Evolutionary conservation across 1,140 invertebrate species (phyloP).

Genomic region (Hylaeus anthracinus): DNA sequence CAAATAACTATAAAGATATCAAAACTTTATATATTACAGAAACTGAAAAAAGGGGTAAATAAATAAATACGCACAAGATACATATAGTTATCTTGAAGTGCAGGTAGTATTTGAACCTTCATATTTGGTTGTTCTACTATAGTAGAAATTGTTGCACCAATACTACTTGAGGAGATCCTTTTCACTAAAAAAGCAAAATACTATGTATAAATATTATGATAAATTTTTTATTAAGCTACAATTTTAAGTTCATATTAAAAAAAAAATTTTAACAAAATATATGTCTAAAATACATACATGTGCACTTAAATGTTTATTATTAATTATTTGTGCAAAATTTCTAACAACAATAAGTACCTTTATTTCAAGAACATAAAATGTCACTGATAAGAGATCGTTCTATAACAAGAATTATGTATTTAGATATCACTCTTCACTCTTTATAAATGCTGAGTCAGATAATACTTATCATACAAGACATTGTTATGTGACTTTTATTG

Average conservation of each 20-base stretch:
- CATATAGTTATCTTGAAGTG: constrained; percentile 97
- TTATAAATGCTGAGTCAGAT: neutral
- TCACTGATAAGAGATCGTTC: too few relatives aligned
- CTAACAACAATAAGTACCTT: too few relatives aligned
- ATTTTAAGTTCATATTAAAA: neutral
- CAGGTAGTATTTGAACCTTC: constrained; percentile 88
- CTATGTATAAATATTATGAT: neutral
- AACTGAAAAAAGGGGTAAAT: constrained; percentile 41
- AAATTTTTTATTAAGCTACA: neutral
- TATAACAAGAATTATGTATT: too few relatives aligned
- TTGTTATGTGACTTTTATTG: neutral
- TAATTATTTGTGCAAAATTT: too few relatives aligned
- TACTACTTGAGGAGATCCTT: constrained; percentile 79
- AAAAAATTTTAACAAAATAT: neutral
- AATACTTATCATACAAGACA: neutral
- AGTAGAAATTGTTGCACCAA: constrained; percentile 78
- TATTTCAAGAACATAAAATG: too few relatives aligned
- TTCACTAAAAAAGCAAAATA: constrained; percentile 51
- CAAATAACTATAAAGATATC: neutral
- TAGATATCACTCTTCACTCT: neutral
- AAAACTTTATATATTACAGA: neutral
- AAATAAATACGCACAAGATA: constrained; percentile 86
- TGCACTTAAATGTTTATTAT: too few relatives aligned
- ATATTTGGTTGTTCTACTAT: constrained; percentile 82
- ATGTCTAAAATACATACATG: too few relatives aligned